Base-by-base conservation (phyloP, 2,888 invertebrate genomes). In the Hydraecia micacea region DNA sequence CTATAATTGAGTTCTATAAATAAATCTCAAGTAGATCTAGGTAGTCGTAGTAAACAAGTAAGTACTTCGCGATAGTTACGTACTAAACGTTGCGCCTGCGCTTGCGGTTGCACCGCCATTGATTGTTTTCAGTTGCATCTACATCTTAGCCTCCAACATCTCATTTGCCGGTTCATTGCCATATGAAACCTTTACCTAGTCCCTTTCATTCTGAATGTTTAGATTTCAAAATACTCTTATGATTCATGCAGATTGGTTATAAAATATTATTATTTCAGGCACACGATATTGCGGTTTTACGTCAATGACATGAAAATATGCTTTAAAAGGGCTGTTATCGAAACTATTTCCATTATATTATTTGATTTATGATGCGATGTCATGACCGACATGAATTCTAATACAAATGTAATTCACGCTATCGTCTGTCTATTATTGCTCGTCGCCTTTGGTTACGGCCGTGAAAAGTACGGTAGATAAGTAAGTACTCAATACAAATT, bases 81-180 rank as follows among this genome's bases (percentile, higher is more conserved):
- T 68, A 86, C 84, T 83, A 84, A 88, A 86, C 83, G 88, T 90
- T 92, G 92, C 90, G 88, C 89, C 84, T 63, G 49, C 28, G 55
- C 32, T 55, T 94, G 95, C 92, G 95, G 94, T 94, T 89, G 88
- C 88, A 85, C 86, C 91, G 91, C 89, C 94, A 93, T 92, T 94
- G 92, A 94, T 93, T 90, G 90, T 92, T 91, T 88, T 91, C 86
- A 86, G 89, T 90, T 91, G 90, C 92, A 88, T 88, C 86, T 91
- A 90, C 92, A 88, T 87, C 86, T 86, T 88, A 91, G 87, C 93
- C 94, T 94, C 93, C 92, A 90, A 84, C 66, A 39, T 77, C 73
- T 73, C 52, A 73, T 77, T 83, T 87, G 83, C 77, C 84, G 81
- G 85, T 89, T 87, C 88, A 89, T 87, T 89, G 87, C 84, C 81